Evolutionary conservation across 2,888 invertebrate genomes (phyloP).

Genomic region (Apoderus coryli): DNA sequence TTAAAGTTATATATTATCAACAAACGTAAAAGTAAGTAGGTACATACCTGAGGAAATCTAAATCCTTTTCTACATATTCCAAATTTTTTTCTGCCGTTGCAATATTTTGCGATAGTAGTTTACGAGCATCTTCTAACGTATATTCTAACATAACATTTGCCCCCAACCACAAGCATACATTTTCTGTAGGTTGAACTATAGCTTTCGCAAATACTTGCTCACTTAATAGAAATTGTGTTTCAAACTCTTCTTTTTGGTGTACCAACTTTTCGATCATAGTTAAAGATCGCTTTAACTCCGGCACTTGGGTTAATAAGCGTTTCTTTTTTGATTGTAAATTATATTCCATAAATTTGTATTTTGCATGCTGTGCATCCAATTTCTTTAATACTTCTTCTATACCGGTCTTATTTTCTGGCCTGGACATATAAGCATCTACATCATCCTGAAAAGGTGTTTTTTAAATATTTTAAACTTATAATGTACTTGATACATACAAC

Average conservation of each 20-base stretch:
- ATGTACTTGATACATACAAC: slow-evolving; percentile 46
- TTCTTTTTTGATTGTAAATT: slow-evolving; percentile 77
- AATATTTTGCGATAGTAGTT: slow-evolving; percentile 68
- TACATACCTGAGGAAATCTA: slow-evolving; percentile 74
- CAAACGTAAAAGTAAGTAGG: too few species aligned
- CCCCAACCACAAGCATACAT: slow-evolving; percentile 70
- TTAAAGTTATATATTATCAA: background rate
- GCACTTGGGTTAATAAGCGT: slow-evolving; percentile 79
- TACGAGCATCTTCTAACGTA: slow-evolving; percentile 77
- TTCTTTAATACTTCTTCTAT: slow-evolving; percentile 74
- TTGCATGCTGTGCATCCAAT: slow-evolving; percentile 86
- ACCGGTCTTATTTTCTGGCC: slow-evolving; percentile 64
- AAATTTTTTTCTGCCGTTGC: slow-evolving; percentile 72
- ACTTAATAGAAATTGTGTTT: slow-evolving; percentile 82
- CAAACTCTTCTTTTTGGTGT: slow-evolving; percentile 61
- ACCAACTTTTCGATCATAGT: slow-evolving; percentile 85
- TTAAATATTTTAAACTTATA: background rate
- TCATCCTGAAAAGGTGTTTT: slow-evolving; percentile 69
- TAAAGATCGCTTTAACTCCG: slow-evolving; percentile 83
- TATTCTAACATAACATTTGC: slow-evolving; percentile 98
- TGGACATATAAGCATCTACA: slow-evolving; percentile 84
- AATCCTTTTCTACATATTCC: slow-evolving; percentile 75
- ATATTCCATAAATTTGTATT: slow-evolving; percentile 95
- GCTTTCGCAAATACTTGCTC: slow-evolving; percentile 76
- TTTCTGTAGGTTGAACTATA: slow-evolving; percentile 74